Conservation (phyloP, 2,113 vertebrate genomes). For the Zosterops lateralis region DNA sequence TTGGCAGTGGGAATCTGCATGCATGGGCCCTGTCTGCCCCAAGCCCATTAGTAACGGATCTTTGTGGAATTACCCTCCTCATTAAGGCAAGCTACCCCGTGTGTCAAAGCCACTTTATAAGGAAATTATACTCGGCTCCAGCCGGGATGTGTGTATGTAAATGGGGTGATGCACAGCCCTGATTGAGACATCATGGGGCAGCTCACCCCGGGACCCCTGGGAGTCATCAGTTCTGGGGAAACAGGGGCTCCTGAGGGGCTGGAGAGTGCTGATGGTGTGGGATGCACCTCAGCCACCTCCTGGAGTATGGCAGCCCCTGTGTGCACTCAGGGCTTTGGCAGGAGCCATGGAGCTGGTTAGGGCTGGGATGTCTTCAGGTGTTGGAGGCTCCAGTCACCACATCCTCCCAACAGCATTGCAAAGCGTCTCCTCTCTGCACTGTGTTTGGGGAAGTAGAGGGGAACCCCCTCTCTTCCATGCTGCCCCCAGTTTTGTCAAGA, state of each 20-base stretch:
- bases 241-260: rapidly evolving
- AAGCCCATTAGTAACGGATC: background rate
- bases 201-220: background rate
- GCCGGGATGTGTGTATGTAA: background rate
- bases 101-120: background rate
- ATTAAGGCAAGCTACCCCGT: background rate
- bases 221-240: background rate
- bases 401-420: rapidly evolving
- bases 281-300: background rate
- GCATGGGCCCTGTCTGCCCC: rapidly evolving
- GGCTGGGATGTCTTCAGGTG: background rate
- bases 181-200: slow-evolving; percentile 4
- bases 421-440: background rate
- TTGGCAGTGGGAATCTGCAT: background rate
- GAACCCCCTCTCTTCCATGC: background rate
- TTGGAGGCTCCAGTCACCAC: background rate
- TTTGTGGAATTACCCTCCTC: slow-evolving; percentile 27
- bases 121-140: background rate
- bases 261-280: background rate
- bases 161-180: background rate
- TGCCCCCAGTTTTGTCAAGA: background rate
- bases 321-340: too few species aligned
- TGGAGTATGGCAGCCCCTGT: background rate
- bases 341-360: background rate
- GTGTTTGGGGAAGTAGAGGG: background rate